Evolutionary conservation across 2,888 invertebrate genomes (phyloP), one percentile per base, ranked within the genome.

Genomic region (Rosalia funebris): DNA sequence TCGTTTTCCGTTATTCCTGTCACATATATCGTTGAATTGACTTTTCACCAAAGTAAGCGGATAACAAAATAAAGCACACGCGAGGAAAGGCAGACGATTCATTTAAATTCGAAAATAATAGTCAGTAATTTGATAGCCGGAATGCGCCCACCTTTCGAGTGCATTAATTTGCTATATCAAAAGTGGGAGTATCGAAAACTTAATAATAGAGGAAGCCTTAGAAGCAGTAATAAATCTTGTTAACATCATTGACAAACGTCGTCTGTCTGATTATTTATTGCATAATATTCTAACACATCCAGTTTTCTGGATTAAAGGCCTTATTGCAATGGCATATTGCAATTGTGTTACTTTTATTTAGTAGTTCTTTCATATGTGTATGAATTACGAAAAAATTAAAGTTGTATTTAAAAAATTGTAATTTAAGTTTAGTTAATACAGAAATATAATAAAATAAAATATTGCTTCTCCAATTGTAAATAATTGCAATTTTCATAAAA

Each of bases 21-120:
- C 63, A 36, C 72, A 73, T 48, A 73, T 69, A 56, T 73, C 72
- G 31, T 61, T 60, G 10, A 57, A 52, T 20, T 59, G 56, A 39
- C 58, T 36, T 15, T 42, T 4, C 7, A 56, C 57, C 34, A 37
- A 19, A 25, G 7, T 25, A n/a, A n/a, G n/a, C n/a, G n/a, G n/a
- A 45, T 25, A 48, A n/a, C 25, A 46, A 45, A 54, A 15, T 14
- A 37, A 37, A 48, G 17, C n/a, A 12, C n/a, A 5, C 7, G 14
- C 17, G 12, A 7, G 12, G 11, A 19, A 36, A 1, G 19, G 7
- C 11, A 31, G 19, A 3, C 3, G 25, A 57, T 12, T 11, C 53
- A 53, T 53, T 53, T 31, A 41, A 25, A 25, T 25, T 5, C 7
- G 3, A 25, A 25, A 7, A 25, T 25, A 25, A 25, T 25, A 25